Evolutionary conservation across 2,888 invertebrate species (phyloP), one percentile per base, ranked within the genome.

Genomic region (Aphrophora alni): DNA sequence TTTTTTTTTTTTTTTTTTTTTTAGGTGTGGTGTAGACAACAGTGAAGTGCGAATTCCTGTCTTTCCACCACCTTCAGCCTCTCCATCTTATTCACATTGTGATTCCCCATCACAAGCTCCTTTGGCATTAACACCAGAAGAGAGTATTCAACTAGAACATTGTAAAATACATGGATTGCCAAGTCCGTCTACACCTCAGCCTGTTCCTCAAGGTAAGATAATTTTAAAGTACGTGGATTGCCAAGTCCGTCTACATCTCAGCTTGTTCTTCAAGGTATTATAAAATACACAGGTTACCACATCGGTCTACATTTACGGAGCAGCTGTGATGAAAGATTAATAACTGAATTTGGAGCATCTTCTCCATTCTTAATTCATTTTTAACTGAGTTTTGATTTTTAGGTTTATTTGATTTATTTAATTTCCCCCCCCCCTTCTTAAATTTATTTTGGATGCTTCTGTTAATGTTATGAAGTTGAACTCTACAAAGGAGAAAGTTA

Each of bases 41-140:
- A 82, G 82, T 1, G 92, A 92, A 86, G 87, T 91, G 33, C 90
- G 91, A 86, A 91, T 91, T 83, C 92, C 91, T 0, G 89, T 91
- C 78, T 91, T 91, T 84, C 91, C 91, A 8, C 90, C 90, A n/a
- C 85, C 83, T 7, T 84, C 84, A 38, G 85, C 83, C 27, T 81
- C 85, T 7, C 84, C 85, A n/a, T 85, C 86, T 7, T 85, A 86
- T 51, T 85, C 85, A 14, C 85, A 85, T 2, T 84, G 84, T 78
- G 81, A 81, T 59, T 81, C 81, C 7, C 84, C 84, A 25, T 95
- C 95, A 84, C 95, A 95, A 0, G 93, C 95, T 68, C 95, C 95
- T 0, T 90, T 95, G 85, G 93, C 95, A 86, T 93, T 95, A 90
- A 92, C 95, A 0, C 91, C 92, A 0, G 95, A 95, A 33, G 96